phyloP scores from a whole-genome alignment of 2,797 vertebrate genomes.

The Semotilus atromaculatus region DNA sequence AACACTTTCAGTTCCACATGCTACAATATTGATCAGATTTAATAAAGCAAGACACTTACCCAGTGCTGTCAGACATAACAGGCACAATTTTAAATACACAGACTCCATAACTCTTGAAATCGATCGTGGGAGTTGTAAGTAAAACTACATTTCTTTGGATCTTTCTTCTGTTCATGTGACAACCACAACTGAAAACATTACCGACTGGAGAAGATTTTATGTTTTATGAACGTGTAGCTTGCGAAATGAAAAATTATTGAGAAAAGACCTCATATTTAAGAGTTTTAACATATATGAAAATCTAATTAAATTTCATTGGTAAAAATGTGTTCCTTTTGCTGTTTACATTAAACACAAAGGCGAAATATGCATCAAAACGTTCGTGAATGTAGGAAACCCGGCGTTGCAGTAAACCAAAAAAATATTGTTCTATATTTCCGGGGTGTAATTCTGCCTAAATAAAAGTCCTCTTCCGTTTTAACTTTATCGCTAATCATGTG shows the following conservation, averaged over 20 bases:
- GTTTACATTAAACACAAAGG: neutral
- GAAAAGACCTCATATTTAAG: neutral
- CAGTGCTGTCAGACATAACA: slow-evolving; percentile 23
- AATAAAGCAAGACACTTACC: slow-evolving; percentile 31
- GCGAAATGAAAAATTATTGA: neutral
- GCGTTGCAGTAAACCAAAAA: slow-evolving; percentile 8
- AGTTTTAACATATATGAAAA: neutral
- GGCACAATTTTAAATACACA: neutral
- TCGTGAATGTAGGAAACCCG: neutral
- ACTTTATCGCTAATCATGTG: neutral
- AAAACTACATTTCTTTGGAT: slow-evolving; percentile 19
- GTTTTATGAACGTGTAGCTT: slow-evolving; percentile 46
- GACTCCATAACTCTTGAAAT: slow-evolving; percentile 14
- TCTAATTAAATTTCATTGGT: neutral
- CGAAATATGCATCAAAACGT: neutral
- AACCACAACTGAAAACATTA: slow-evolving; percentile 57
- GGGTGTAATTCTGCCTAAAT: neutral
- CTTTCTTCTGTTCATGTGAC: slow-evolving; percentile 44
- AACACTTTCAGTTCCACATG: neutral
- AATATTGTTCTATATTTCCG: neutral
- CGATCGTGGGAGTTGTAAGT: neutral
- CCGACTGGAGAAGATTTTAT: neutral
- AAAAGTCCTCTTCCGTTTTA: slow-evolving; percentile 27
- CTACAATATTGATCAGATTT: neutral
- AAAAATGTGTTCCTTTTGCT: neutral